Percentiles rank a stretch among this genome's conserved stretches.
Evolutionary conservation across 1,140 invertebrate genomes (phyloP).

Genomic region (Drosophila sp.): DNA sequence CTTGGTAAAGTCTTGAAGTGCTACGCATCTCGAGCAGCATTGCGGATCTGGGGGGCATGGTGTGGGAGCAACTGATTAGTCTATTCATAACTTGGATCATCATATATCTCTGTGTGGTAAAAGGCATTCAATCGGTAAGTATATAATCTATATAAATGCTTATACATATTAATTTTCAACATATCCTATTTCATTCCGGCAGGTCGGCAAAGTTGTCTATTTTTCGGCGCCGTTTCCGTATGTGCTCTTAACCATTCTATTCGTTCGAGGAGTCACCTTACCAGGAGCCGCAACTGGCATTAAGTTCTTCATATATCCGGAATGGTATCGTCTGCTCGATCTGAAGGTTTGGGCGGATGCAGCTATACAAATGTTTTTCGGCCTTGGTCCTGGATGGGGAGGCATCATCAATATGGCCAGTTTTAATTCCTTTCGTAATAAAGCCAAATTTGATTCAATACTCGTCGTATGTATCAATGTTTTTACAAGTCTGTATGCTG

Average conservation of each 20-base stretch:
- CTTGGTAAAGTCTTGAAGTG: conserved; percentile 88
- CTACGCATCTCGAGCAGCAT: conserved; percentile 89
- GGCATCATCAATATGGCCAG: conserved; percentile 96
- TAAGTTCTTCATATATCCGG: conserved; percentile 92
- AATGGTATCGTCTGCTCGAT: conserved; percentile 90
- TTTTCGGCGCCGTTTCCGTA: conserved; percentile 95
- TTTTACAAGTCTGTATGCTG: conserved; percentile 95
- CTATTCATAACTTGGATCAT: conserved; percentile 91
- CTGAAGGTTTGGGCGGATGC: conserved; percentile 95
- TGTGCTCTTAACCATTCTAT: conserved; percentile 89
- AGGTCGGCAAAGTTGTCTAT: conserved; percentile 89
- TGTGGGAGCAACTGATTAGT: conserved; percentile 90
- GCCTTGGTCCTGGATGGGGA: conserved; percentile 96
- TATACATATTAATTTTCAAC: no score
- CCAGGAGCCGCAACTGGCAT: conserved; percentile 92
- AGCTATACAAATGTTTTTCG: conserved; percentile 96
- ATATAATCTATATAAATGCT: neutral
- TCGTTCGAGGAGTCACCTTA: conserved; percentile 91
- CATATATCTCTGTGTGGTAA: conserved; percentile 91
- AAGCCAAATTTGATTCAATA: conserved; percentile 89
- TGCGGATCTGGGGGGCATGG: conserved; percentile 88
- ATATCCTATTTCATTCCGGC: no score
- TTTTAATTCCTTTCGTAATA: conserved; percentile 95
- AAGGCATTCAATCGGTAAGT: conserved; percentile 90
- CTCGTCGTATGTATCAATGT: conserved; percentile 91